These are phyloP conservation scores for Corbicula japonica DNA, from an alignment of 2,888 invertebrate genomes.

Conservation along the genomic window DNA sequence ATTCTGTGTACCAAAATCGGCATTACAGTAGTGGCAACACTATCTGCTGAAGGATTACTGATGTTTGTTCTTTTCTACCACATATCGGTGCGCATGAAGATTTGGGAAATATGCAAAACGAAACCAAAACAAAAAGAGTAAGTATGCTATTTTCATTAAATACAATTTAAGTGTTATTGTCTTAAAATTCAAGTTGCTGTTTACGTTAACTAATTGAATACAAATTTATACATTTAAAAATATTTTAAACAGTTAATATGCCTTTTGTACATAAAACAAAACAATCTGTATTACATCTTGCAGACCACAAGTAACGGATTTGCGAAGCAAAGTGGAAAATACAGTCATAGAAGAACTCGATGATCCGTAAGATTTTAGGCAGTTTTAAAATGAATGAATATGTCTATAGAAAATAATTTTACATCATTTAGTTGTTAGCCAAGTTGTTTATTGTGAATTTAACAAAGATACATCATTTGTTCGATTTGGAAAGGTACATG, in stretches of 20 bases:
- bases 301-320: neutral
- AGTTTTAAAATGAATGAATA: too few species aligned
- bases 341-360: too few species aligned
- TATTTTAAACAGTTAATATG: neutral
- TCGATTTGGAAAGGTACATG: too few species aligned
- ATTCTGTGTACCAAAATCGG: slow-evolving; percentile 38
- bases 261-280: neutral
- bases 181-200: neutral
- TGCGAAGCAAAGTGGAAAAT: too few species aligned
- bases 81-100: slow-evolving; percentile 9
- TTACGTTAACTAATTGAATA: neutral
- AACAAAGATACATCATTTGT: too few species aligned
- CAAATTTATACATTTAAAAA: neutral
- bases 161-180: neutral
- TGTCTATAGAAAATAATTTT: too few species aligned
- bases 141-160: neutral
- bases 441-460: too few species aligned
- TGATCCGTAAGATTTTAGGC: too few species aligned
- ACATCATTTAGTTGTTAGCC: too few species aligned
- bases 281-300: neutral
- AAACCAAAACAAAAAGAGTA: slow-evolving; percentile 21
- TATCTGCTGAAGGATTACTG: slow-evolving; percentile 19
- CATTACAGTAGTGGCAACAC: neutral
- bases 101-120: slow-evolving; percentile 17
- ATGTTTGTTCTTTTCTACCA: slow-evolving; percentile 19